Conservation (phyloP, 2,888 invertebrate species). For the Nipponacmea schrenckii region DNA sequence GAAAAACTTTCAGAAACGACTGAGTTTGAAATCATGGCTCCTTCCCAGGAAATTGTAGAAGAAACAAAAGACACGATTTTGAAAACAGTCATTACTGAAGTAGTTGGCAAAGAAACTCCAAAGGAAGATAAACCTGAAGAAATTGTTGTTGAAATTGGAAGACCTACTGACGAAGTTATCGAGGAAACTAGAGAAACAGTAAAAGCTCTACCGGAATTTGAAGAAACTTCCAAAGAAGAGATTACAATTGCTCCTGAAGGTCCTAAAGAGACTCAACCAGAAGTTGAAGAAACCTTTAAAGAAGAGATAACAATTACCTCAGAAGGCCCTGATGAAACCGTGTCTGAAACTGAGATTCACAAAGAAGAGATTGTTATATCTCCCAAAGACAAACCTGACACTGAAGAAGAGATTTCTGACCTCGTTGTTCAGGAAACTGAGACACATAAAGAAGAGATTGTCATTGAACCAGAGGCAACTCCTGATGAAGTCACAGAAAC, state of each 20-base stretch:
- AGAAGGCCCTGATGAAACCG: not conserved
- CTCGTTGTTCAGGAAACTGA: no score
- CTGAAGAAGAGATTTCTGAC: not conserved
- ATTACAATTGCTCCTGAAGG: no score
- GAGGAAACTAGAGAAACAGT: not conserved
- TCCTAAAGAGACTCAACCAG: no score
- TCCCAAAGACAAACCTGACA: slow-evolving; percentile 6
- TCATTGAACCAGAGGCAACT: no score
- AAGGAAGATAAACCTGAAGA: not conserved
- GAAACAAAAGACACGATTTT: no score
- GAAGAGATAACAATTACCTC: not conserved
- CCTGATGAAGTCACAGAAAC: no score
- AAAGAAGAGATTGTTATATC: slow-evolving; percentile 9
- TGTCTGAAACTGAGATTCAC: not conserved
- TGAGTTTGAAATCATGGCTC: no score
- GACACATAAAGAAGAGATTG: no score
- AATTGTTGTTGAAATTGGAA: slow-evolving; percentile 9
- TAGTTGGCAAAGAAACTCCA: not conserved
- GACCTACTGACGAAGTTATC: not conserved
- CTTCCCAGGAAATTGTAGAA: no score
- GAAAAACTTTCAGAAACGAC: no score
- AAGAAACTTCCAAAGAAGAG: no score
- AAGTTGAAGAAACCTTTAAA: not conserved
- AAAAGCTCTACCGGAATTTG: no score
- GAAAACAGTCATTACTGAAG: not conserved